phyloP scores from a whole-genome alignment of 2,113 vertebrate species.

The Spea bombifrons region DNA sequence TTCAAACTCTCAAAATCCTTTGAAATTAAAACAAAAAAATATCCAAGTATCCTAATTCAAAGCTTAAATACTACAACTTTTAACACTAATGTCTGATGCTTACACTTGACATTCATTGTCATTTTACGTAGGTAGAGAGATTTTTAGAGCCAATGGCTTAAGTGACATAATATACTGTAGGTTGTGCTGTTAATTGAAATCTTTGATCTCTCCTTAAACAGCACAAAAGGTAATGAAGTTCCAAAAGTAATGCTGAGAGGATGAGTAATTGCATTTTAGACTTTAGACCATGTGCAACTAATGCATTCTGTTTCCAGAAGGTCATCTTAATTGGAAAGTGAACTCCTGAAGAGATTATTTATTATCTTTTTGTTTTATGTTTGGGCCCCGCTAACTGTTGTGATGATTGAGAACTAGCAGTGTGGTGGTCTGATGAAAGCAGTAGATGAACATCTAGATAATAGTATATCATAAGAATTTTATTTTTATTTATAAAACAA shows the following conservation, averaged over 20 bases:
- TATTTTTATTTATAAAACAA: neutral
- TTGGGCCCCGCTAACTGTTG: conserved; percentile 20
- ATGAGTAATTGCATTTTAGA: conserved; percentile 42
- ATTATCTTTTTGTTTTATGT: conserved; percentile 1
- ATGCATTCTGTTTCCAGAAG: conserved; percentile 40
- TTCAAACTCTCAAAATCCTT: no score
- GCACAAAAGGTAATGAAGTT: conserved; percentile 39
- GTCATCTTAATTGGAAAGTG: conserved; percentile 44
- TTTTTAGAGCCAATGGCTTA: conserved; percentile 6
- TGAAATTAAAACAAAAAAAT: no score
- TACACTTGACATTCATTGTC: neutral
- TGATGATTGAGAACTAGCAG: conserved; percentile 3
- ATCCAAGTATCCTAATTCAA: no score
- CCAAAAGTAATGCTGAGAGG: conserved; percentile 42
- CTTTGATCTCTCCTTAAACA: conserved; percentile 37
- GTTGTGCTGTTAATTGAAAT: conserved; percentile 28
- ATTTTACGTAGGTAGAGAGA: neutral
- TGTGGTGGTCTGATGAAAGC: neutral
- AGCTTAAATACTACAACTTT: no score
- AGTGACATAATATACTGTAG: conserved; percentile 5
- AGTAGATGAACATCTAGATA: conserved; percentile 14
- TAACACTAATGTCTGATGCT: neutral
- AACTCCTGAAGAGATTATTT: conserved; percentile 41
- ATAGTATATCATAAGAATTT: conserved; percentile 4
- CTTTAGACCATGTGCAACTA: conserved; percentile 36